A percentile compares a stretch with the other conserved stretches of the same genome.
Evolutionary conservation across 2,888 invertebrate genomes (phyloP).

Genomic region (Bibio marci): DNA sequence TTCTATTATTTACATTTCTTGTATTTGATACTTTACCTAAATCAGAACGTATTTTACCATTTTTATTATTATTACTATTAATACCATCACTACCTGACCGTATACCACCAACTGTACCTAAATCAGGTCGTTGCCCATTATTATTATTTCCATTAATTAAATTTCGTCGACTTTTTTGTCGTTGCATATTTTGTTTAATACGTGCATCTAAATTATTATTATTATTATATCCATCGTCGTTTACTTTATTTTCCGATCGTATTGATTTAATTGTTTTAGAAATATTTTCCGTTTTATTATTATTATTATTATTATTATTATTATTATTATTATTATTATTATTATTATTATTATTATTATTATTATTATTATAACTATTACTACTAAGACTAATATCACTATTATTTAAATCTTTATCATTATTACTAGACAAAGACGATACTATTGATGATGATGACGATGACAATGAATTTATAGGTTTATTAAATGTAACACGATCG

Average conservation of each 20-base stretch:
- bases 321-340: too few relatives aligned
- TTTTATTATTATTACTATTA: not conserved
- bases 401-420: too few relatives aligned
- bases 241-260: constrained; percentile 20
- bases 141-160: constrained; percentile 30
- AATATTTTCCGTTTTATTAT: too few relatives aligned
- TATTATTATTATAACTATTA: too few relatives aligned
- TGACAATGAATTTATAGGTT: constrained; percentile 21
- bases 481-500: constrained; percentile 11
- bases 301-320: too few relatives aligned
- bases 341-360: too few relatives aligned
- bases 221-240: constrained; percentile 17
- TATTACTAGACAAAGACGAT: too few relatives aligned
- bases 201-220: too few relatives aligned
- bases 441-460: constrained; percentile 10
- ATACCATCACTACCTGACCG: constrained; percentile 16
- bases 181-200: constrained; percentile 34
- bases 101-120: constrained; percentile 33
- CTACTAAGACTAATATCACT: too few relatives aligned
- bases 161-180: constrained; percentile 32
- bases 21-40: constrained; percentile 12
- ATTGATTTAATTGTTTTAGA: too few relatives aligned
- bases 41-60: constrained; percentile 17
- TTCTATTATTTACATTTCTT: constrained; percentile 11
- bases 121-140: constrained; percentile 36